Percentiles rank a stretch among this genome's conserved stretches.
Conservation (phyloP, 1,140 invertebrate species). For the Zaprionus davidi region DNA sequence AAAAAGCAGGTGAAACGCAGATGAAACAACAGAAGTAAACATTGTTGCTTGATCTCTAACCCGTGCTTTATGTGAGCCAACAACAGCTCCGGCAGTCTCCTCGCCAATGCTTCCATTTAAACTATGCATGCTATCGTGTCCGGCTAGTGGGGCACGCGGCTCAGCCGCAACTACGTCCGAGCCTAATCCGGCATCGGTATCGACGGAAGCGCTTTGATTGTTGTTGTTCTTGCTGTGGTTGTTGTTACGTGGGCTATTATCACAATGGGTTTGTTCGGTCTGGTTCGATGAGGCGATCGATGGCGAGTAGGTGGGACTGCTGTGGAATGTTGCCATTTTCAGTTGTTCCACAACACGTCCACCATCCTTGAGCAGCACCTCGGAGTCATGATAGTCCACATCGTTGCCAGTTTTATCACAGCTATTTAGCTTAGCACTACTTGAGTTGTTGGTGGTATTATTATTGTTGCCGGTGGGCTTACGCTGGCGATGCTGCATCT, state of each 20-base stretch:
- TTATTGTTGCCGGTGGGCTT: conserved; percentile 72
- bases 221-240: conserved; percentile 23
- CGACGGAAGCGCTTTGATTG: conserved; percentile 42
- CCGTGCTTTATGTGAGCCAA: conserved; percentile 64
- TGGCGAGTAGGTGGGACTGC: conserved; percentile 69
- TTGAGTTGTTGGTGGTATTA: conserved; percentile 54
- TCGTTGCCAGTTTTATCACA: conserved; percentile 75
- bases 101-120: conserved; percentile 57
- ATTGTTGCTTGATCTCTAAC: conserved; percentile 55
- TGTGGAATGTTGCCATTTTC: conserved; percentile 65
- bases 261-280: conserved; percentile 80
- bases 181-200: conserved; percentile 32
- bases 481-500: conserved; percentile 81
- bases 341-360: conserved; percentile 66
- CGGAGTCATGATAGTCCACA: conserved; percentile 63
- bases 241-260: conserved; percentile 52
- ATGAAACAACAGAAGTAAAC: conserved; percentile 58
- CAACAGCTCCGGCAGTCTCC: conserved; percentile 39
- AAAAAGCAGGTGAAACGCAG: conserved; percentile 68
- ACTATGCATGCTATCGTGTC: conserved; percentile 70
- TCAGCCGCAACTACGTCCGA: conserved; percentile 15
- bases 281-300: conserved; percentile 74
- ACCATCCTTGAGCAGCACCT: conserved; percentile 61
- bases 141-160: conserved; percentile 64
- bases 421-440: conserved; percentile 67